Evolutionary conservation across 2,888 invertebrate species (phyloP), one percentile per base, ranked within the genome.

Genomic region (Siphlonurus alternatus): DNA sequence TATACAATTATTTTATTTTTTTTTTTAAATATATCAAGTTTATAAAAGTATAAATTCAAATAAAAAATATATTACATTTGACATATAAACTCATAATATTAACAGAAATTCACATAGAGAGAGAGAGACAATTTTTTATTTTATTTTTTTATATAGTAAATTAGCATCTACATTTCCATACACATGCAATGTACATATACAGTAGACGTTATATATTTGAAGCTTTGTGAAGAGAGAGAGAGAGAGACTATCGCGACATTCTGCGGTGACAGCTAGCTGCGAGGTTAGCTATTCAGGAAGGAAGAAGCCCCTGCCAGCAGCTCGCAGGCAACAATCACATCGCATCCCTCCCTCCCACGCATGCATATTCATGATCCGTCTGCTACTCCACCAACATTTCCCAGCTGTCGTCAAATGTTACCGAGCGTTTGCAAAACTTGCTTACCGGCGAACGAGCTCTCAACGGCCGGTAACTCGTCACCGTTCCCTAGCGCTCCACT

Each of bases 331-430:
- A n/a, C n/a, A n/a, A n/a, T n/a, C n/a, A n/a, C n/a, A n/a, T n/a
- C n/a, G n/a, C n/a, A n/a, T n/a, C n/a, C n/a, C n/a, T n/a, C n/a
- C 22, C 56, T 56, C 56, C 19, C 38, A 38, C 38, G 15, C 15
- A 56, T 56, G 56, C 56, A 56, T 56, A 56, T 56, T 56, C 56
- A 56, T 56, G 56, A 56, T n/a, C 38, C 56, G 56, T 56, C 56
- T 56, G 56, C 56, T 38, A 38, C 15, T 15, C 5, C 15, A 38
- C 38, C 15, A 38, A 38, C 38, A 38, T 15, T 38, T 10, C 38
- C 38, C 38, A 38, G 38, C 38, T 38, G 38, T 38, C 38, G 38
- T 5, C n/a, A n/a, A n/a, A n/a, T n/a, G n/a, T n/a, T n/a, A 38
- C 38, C 7, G 38, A 38, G 38, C 38, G 5, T 10, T 38, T 15